These are phyloP conservation scores for Caenorhabditis parvicauda DNA, from an alignment of 2,888 invertebrate species.

Conservation along the genomic window DNA sequence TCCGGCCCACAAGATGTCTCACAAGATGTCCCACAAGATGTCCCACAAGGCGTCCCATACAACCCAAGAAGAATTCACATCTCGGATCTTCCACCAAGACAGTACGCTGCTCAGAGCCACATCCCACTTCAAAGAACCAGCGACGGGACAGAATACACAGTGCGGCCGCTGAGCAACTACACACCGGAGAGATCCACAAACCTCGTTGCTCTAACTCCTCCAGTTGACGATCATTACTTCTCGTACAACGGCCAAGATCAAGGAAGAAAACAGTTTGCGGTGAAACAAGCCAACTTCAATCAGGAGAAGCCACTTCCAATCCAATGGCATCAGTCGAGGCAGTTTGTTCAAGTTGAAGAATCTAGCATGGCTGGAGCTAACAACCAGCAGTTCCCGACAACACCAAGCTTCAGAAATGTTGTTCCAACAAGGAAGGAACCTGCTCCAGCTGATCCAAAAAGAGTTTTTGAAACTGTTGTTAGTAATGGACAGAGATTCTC, in stretches of 20 bases:
- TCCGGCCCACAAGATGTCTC: too few species aligned
- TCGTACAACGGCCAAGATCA: constrained; percentile 41
- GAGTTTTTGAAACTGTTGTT: too few species aligned
- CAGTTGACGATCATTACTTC: constrained; percentile 41
- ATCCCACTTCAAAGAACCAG: too few species aligned
- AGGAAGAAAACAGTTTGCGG: constrained; percentile 24
- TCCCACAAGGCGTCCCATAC: too few species aligned
- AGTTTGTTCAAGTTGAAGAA: constrained; percentile 3
- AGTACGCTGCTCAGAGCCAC: constrained; percentile 9
- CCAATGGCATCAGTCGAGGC: neutral
- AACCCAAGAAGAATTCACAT: too few species aligned
- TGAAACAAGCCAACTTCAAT: constrained; percentile 2
- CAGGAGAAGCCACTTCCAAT: neutral
- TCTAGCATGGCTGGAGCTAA: neutral
- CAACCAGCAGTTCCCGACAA: neutral
- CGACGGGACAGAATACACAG: constrained; percentile 3
- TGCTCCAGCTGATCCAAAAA: neutral
- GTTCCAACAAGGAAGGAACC: neutral
- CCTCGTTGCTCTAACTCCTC: constrained; percentile 33
- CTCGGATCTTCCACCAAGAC: too few species aligned
- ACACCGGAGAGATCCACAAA: constrained; percentile 26
- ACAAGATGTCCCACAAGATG: too few species aligned
- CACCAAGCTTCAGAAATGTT: neutral
- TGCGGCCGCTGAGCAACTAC: constrained; percentile 23
- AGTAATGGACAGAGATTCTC: too few species aligned